phyloP scores from a whole-genome alignment of 2,797 vertebrate genomes.

The Anguilla marmorata region DNA sequence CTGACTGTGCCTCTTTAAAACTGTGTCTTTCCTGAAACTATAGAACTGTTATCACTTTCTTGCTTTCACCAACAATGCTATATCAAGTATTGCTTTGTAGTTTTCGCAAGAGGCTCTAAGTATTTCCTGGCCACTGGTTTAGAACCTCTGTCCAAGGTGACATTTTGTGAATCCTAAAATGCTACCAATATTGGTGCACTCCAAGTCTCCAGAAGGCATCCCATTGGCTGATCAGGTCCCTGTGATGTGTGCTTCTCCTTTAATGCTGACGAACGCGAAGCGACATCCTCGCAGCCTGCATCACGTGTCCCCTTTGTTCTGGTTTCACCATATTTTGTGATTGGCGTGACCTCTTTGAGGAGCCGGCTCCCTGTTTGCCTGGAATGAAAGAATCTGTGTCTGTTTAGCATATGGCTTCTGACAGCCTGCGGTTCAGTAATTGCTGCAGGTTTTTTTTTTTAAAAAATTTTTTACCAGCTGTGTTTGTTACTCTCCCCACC shows the following conservation, averaged over 20 bases:
- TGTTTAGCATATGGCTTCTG: slow-evolving; percentile 35
- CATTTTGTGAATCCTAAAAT: background rate
- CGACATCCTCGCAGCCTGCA: background rate
- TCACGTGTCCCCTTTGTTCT: background rate
- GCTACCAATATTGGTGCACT: background rate
- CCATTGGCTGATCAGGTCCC: background rate
- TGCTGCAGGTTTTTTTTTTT: slow-evolving; percentile 54
- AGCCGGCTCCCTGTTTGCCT: background rate
- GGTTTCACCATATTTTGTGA: background rate
- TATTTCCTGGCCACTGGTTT: background rate
- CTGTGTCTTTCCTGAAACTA: background rate
- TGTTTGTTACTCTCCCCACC: background rate
- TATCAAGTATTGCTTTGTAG: background rate
- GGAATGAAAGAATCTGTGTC: slow-evolving; percentile 52
- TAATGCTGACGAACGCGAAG: background rate
- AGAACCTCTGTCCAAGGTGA: background rate
- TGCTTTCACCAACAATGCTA: background rate
- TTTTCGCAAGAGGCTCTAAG: background rate
- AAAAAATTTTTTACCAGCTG: slow-evolving; percentile 53
- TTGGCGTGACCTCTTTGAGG: background rate
- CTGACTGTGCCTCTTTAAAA: background rate
- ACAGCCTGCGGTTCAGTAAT: slow-evolving; percentile 49
- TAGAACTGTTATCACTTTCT: background rate
- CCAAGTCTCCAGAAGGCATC: background rate
- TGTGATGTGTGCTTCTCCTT: background rate